These are phyloP conservation scores for Basileuterus tristriatus DNA, from an alignment of 2,797 vertebrate genomes.

Conservation along the genomic window DNA sequence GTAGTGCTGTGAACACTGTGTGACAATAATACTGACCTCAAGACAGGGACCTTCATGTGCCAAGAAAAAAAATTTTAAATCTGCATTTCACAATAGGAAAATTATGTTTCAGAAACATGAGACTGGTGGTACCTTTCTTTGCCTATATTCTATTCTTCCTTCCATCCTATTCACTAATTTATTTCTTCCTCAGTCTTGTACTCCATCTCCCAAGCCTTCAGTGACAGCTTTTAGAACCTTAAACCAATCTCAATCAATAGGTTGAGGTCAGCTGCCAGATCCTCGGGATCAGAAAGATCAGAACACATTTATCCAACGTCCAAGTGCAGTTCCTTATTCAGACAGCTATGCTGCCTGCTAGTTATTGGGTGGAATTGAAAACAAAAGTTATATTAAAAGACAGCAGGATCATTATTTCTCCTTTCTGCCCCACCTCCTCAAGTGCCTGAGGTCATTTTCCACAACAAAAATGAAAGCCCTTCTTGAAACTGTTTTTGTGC, in stretches of 20 bases:
- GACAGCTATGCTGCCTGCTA: background rate
- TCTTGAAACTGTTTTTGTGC: constrained; percentile 35
- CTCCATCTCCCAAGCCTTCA: background rate
- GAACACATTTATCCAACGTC: background rate
- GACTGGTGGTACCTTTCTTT: background rate
- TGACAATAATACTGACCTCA: background rate
- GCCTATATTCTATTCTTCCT: background rate
- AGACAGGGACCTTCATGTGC: background rate
- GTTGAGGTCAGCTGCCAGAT: background rate
- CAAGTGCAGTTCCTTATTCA: background rate
- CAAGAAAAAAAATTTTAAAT: background rate
- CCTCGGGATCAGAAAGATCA: background rate
- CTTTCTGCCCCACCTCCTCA: background rate
- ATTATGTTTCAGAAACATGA: background rate
- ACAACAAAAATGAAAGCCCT: constrained; percentile 42
- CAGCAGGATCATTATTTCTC: constrained; percentile 35
- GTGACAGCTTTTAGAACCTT: background rate
- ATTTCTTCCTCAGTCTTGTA: background rate
- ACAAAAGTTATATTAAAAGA: constrained; percentile 42
- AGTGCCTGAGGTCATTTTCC: constrained; percentile 54
- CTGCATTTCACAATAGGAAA: background rate
- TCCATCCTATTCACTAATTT: background rate
- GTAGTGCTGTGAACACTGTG: background rate
- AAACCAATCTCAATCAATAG: background rate
- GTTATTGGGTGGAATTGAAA: constrained; percentile 32